phyloP scores from a whole-genome alignment of 2,113 vertebrate species.

The Orcinus orca region DNA sequence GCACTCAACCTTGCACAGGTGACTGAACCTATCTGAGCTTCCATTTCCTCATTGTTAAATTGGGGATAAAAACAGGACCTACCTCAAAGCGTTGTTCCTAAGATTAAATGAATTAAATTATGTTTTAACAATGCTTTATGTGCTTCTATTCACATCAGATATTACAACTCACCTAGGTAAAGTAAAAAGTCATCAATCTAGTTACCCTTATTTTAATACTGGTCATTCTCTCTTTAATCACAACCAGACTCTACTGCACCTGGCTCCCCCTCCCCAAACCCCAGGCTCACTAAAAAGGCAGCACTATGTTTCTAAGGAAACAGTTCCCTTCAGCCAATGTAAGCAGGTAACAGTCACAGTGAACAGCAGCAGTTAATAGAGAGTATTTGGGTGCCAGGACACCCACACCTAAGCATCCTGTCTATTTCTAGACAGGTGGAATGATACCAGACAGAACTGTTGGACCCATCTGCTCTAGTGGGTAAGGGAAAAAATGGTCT shows the following conservation, averaged over 20 bases:
- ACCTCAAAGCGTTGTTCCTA: background rate
- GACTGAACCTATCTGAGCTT: background rate
- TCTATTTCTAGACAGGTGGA: slow-evolving; percentile 21
- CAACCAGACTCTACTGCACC: background rate
- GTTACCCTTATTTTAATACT: background rate
- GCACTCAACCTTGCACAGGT: background rate
- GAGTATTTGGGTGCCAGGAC: background rate
- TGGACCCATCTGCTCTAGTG: background rate
- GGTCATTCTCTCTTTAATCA: background rate
- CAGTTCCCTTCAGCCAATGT: background rate
- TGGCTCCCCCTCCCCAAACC: background rate
- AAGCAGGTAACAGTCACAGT: background rate
- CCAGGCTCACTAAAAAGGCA: background rate
- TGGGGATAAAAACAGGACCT: slow-evolving; percentile 17
- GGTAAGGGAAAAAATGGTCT: background rate
- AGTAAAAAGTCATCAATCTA: background rate
- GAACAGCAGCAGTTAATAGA: background rate
- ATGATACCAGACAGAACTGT: slow-evolving; percentile 7
- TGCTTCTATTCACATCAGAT: background rate
- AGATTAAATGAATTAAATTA: background rate
- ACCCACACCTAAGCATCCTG: background rate
- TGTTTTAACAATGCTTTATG: background rate
- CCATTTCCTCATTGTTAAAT: background rate
- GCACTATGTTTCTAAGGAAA: slow-evolving; percentile 33
- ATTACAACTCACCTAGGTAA: background rate